These are phyloP conservation scores for Lates japonicus DNA, from an alignment of 2,797 vertebrate genomes.

Conservation along the genomic window DNA sequence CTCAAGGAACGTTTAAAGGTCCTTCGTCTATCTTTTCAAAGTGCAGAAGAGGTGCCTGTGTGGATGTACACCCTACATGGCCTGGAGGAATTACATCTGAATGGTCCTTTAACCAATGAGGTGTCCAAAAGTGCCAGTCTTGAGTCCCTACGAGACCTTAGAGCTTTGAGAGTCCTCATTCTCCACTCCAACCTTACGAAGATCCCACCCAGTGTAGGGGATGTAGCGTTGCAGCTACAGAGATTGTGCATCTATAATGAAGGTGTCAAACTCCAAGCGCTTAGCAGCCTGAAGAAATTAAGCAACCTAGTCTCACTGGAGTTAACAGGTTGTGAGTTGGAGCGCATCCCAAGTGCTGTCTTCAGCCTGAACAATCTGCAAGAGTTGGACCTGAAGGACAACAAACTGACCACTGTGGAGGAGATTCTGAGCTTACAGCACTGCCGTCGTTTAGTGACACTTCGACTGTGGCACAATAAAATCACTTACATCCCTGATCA, in stretches of 20 bases:
- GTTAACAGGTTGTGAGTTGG: constrained; percentile 89
- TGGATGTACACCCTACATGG: constrained; percentile 90
- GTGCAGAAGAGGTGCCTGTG: constrained; percentile 87
- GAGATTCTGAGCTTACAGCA: constrained; percentile 95
- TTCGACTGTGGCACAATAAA: constrained; percentile 92
- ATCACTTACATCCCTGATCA: constrained; percentile 92
- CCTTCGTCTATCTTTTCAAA: constrained; percentile 87
- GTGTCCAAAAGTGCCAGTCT: constrained; percentile 83
- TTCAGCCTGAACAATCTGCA: constrained; percentile 91
- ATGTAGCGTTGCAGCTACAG: constrained; percentile 87
- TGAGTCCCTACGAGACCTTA: constrained; percentile 89
- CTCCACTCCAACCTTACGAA: constrained; percentile 88
- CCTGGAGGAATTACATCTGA: constrained; percentile 91
- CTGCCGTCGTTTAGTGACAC: constrained; percentile 87
- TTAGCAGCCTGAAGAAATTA: constrained; percentile 92
- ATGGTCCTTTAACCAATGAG: constrained; percentile 86
- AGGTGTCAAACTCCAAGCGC: constrained; percentile 86
- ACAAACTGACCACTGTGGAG: constrained; percentile 90
- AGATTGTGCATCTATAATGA: constrained; percentile 89
- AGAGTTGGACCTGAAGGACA: constrained; percentile 91
- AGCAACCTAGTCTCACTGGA: constrained; percentile 86
- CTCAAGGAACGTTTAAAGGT: constrained; percentile 89
- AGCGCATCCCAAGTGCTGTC: constrained; percentile 92
- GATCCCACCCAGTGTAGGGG: constrained; percentile 87
- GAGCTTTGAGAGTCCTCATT: constrained; percentile 87